Percentiles rank a stretch among this genome's conserved stretches.
Evolutionary conservation across 2,888 invertebrate species (phyloP).

Genomic region (Mycalesis mineus): DNA sequence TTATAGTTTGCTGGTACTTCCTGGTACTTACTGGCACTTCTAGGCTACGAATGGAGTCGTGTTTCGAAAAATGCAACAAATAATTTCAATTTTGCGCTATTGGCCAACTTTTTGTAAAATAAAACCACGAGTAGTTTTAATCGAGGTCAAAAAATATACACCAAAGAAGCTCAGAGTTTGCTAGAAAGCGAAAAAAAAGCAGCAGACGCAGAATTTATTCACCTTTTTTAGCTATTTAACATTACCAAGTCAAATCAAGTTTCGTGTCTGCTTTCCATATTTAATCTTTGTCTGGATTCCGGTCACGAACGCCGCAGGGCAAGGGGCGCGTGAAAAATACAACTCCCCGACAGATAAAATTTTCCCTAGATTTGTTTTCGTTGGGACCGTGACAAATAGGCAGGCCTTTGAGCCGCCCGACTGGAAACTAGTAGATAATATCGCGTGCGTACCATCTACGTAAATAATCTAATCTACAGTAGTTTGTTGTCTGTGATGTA

Average conservation of each 20-base stretch:
- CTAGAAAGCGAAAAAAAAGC: not conserved
- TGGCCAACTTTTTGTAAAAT: no score
- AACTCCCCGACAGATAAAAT: conserved; percentile 28
- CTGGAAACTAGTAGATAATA: conserved; percentile 6
- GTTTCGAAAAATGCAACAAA: no score
- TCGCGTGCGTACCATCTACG: not conserved
- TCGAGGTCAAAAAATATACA: not conserved
- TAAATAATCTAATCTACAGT: not conserved
- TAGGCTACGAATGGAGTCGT: no score
- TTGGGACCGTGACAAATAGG: conserved; percentile 28
- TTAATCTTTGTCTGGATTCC: conserved; percentile 29
- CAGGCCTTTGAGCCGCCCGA: conserved; percentile 1
- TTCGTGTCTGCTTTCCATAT: conserved; percentile 20
- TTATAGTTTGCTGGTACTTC: no score
- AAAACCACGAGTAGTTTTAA: no score
- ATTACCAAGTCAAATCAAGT: conserved; percentile 22
- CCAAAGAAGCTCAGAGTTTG: not conserved
- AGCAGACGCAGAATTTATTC: conserved; percentile 7
- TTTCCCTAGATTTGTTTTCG: conserved; percentile 33
- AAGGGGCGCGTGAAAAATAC: conserved; percentile 31
- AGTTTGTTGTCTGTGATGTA: not conserved
- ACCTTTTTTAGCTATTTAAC: conserved; percentile 20
- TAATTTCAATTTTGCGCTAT: no score
- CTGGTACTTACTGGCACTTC: no score
- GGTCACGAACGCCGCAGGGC: conserved; percentile 33